Base-by-base conservation (phyloP, 2,113 vertebrate genomes). In the Capreolus pygargus region DNA sequence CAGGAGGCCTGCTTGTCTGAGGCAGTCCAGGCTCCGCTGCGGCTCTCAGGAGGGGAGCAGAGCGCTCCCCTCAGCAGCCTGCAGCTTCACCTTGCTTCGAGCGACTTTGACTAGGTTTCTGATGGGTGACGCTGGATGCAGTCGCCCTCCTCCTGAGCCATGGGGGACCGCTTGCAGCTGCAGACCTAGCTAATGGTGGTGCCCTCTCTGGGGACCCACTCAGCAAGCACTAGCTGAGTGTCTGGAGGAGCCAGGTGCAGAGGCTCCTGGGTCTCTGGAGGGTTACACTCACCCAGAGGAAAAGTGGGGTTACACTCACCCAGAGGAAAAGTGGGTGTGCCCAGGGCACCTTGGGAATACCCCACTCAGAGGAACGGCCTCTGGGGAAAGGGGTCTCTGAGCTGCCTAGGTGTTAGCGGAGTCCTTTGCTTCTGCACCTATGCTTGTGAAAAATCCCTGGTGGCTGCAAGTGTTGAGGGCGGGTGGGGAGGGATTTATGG, bases 341-440 rank as follows among this genome's bases (percentile, higher is more conserved):
- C 21, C 30, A 6, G 33, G 16, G 57, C 15, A 17, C 28, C 50
- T 79, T 27, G 60, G 60, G 67, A 28, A 8, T 27, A 54, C 25
- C 58, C 55, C 11, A 2, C 28, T 36, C 1, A 58, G 39, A 91
- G 27, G 45, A 61, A 54, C 16, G 58, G 28, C 11, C 7, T 36
- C 70, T 21, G 5, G 57, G 52, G 52, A 52, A 45, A 27, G 45
- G 36, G n/a, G 30, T 0, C 13, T 43, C 86, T 5, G 39, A 57
- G n/a, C 43, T 27, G 14, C 7, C 0, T 27, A 3, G 74, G 64
- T 6, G 16, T 85, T n/a, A 45, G 12, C 28, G 0, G 8, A 47
- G 36, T 16, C 70, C 70, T 25, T 23, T 43, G n/a, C n/a, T 47
- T 60, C 67, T 3, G 10, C 11, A 21, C 14, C 39, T 21, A 1